These are phyloP conservation scores for Scolopax rusticola DNA, from an alignment of 2,797 vertebrate genomes.

Conservation along the genomic window DNA sequence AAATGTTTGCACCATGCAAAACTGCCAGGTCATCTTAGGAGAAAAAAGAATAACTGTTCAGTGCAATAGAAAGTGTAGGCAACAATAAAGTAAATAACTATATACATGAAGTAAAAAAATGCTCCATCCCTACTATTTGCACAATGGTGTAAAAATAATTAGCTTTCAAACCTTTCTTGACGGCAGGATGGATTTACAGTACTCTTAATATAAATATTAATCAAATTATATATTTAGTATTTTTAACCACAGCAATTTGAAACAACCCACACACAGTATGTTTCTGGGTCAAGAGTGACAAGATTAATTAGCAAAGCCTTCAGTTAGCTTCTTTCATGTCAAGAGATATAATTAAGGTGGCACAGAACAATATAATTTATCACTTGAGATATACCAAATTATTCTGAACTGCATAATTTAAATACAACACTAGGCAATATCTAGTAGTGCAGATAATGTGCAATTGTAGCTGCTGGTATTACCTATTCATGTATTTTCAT, in stretches of 20 bases:
- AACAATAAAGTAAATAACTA: background rate
- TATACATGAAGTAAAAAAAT: background rate
- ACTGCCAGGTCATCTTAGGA: background rate
- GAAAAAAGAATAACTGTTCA: background rate
- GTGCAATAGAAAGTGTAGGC: background rate
- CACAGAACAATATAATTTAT: conserved; percentile 43
- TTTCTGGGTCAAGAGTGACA: conserved; percentile 51
- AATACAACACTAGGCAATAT: background rate
- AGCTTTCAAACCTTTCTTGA: background rate
- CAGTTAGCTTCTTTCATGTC: conserved; percentile 15
- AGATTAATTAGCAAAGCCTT: conserved; percentile 53
- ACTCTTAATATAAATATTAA: conserved; percentile 17
- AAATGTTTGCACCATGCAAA: background rate
- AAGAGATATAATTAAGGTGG: conserved; percentile 58
- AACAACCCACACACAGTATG: background rate
- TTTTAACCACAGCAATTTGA: conserved; percentile 38
- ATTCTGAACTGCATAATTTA: conserved; percentile 50
- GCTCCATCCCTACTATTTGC: background rate
- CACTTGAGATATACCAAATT: conserved; percentile 8
- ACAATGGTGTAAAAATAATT: background rate
- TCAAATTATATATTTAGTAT: conserved; percentile 37
- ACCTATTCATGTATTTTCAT: conserved; percentile 47
- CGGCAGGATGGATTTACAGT: background rate
- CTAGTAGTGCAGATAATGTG: background rate
- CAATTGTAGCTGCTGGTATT: conserved; percentile 11